Conservation (phyloP, 2,888 invertebrate genomes). For the Amphipyra tragopoginis region DNA sequence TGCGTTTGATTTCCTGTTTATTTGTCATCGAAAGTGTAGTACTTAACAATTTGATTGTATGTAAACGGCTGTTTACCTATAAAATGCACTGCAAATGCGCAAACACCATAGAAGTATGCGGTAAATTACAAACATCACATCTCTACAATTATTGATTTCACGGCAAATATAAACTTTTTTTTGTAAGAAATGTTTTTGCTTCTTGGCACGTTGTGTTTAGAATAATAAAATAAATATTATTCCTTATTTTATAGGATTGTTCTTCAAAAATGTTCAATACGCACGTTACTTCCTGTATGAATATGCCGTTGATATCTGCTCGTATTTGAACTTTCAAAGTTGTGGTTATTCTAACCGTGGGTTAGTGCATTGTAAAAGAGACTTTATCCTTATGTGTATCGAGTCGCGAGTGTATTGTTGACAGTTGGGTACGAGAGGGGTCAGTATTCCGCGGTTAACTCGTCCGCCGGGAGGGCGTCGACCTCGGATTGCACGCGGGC, state of each 20-base stretch:
- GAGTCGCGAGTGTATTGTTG: constrained; percentile 65
- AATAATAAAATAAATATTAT: constrained; percentile 31
- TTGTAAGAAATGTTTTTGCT: constrained; percentile 21
- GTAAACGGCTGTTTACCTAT: constrained; percentile 27
- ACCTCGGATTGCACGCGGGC: constrained; percentile 76
- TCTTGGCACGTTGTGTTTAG: constrained; percentile 24
- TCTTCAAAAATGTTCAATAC: constrained; percentile 58
- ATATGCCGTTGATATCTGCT: constrained; percentile 61
- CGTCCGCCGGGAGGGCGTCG: constrained; percentile 77
- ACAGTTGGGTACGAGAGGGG: constrained; percentile 69
- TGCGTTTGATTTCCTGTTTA: constrained; percentile 13
- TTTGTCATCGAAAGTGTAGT: constrained; percentile 33
- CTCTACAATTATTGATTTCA: constrained; percentile 49
- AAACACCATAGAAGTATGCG: constrained; percentile 46
- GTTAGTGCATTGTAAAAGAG: constrained; percentile 52
- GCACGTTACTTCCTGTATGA: constrained; percentile 63
- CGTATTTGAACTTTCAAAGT: constrained; percentile 65
- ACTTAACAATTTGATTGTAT: constrained; percentile 28
- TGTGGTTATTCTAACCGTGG: constrained; percentile 59
- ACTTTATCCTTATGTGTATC: constrained; percentile 61
- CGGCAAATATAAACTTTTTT: constrained; percentile 24
- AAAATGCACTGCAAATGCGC: constrained; percentile 32
- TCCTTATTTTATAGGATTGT: constrained; percentile 28
- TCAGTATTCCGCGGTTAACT: constrained; percentile 82
- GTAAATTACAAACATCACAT: constrained; percentile 35